phyloP scores from a whole-genome alignment of 2,888 invertebrate species.

The Cremastinae sp. region DNA sequence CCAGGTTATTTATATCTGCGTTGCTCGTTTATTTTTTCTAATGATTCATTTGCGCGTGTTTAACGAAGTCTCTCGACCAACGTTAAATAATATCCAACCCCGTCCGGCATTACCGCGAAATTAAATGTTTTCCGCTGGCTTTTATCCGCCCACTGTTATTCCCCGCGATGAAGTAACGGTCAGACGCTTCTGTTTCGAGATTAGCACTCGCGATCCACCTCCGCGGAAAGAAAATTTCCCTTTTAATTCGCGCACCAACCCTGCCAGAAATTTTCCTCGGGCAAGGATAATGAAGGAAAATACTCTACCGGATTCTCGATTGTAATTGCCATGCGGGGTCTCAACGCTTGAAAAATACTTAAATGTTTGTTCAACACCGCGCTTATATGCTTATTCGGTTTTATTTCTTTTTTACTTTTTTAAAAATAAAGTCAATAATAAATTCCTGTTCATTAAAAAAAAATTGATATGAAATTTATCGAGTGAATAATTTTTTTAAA shows the following conservation, averaged over 20 bases:
- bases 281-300: slow-evolving; percentile 15
- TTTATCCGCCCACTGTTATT: slow-evolving; percentile 14
- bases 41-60: not conserved
- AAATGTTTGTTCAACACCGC: not conserved
- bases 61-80: slow-evolving; percentile 2
- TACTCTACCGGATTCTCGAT: slow-evolving; percentile 11
- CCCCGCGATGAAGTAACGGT: slow-evolving; percentile 37
- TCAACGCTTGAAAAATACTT: not conserved
- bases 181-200: slow-evolving; percentile 33
- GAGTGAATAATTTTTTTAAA: too few relatives aligned
- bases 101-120: slow-evolving; percentile 9
- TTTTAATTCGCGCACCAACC: slow-evolving; percentile 21
- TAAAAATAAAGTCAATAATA: too few relatives aligned
- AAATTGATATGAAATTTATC: too few relatives aligned
- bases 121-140: slow-evolving; percentile 27
- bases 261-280: slow-evolving; percentile 13
- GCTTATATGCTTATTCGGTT: too few relatives aligned
- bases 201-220: not conserved
- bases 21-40: slow-evolving; percentile 10
- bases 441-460: too few relatives aligned
- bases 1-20: not conserved
- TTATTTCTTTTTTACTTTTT: too few relatives aligned
- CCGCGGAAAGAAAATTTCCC: slow-evolving; percentile 29
- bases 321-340: not conserved
- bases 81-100: slow-evolving; percentile 27